Evolutionary conservation across 2,888 invertebrate genomes (phyloP).

Genomic region (Caenorhabditis afra): DNA sequence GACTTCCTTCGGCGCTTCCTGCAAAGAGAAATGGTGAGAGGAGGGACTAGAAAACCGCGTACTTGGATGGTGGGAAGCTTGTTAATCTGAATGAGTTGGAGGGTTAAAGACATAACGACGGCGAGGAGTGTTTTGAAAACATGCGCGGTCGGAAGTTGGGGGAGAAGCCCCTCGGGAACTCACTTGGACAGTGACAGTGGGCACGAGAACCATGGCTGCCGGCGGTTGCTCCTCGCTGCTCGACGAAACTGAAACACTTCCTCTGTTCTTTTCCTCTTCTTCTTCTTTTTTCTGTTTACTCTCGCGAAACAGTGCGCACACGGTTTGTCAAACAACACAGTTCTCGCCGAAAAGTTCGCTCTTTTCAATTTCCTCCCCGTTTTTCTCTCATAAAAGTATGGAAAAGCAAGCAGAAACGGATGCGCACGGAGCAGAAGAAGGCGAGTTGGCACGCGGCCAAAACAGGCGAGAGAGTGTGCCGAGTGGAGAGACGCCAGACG

Average conservation of each 20-base stretch:
- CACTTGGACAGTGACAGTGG: conserved; percentile 39
- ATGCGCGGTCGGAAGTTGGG: too few species aligned
- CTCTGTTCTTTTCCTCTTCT: conserved; percentile 1
- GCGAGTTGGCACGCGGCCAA: conserved; percentile 29
- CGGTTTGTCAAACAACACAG: conserved; percentile 42
- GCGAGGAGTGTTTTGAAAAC: background rate
- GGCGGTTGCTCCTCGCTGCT: conserved; percentile 48
- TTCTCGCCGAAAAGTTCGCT: conserved; percentile 22
- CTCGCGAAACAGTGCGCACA: conserved; percentile 21
- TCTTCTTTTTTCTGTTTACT: conserved; percentile 38
- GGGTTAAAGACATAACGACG: background rate
- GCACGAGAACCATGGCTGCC: conserved; percentile 43
- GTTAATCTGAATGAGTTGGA: background rate
- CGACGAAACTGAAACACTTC: conserved; percentile 51
- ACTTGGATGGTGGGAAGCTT: too few species aligned
- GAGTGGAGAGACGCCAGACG: conserved; percentile 3
- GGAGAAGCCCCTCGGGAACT: background rate
- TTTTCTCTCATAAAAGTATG: conserved; percentile 4
- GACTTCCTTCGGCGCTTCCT: conserved; percentile 40
- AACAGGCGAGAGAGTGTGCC: conserved; percentile 20
- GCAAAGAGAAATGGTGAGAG: background rate
- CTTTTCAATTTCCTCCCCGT: conserved; percentile 21
- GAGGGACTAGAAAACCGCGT: background rate
- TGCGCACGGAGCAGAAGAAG: conserved; percentile 15
- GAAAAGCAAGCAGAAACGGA: conserved; percentile 7